phyloP scores from a whole-genome alignment of 2,888 invertebrate species.

The Clanis bilineata region DNA sequence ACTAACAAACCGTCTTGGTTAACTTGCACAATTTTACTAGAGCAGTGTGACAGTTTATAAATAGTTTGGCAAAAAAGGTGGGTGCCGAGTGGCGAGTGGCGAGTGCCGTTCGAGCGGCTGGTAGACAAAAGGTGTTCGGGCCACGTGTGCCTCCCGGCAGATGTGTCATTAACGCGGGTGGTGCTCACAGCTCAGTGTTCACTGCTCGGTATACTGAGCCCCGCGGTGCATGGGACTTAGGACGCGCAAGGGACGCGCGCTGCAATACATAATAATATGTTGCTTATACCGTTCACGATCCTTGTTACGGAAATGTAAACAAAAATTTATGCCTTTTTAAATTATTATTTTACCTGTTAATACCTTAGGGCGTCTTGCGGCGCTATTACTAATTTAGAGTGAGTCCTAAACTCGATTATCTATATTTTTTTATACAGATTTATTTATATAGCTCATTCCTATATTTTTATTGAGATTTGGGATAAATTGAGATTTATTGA shows the following conservation, averaged over 20 bases:
- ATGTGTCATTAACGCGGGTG: conserved; percentile 40
- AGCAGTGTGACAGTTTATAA: conserved; percentile 66
- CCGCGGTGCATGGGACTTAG: no score
- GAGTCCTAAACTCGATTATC: no score
- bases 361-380: no score
- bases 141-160: conserved; percentile 66
- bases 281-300: not conserved
- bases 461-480: no score
- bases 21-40: conserved; percentile 36
- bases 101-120: conserved; percentile 32
- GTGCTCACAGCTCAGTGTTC: not conserved
- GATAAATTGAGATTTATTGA: no score
- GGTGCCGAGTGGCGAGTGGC: conserved; percentile 36
- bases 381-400: no score
- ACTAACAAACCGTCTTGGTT: conserved; percentile 24
- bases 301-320: not conserved
- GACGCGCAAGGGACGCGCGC: not conserved
- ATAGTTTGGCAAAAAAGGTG: conserved; percentile 68
- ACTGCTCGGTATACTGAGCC: no score
- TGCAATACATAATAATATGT: not conserved
- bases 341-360: no score
- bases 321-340: no score
- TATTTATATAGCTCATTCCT: no score
- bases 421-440: no score
- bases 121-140: conserved; percentile 75